A percentile compares a stretch with the other conserved stretches of the same genome.
These are phyloP conservation scores for Macaca fascicularis DNA, from an alignment of 2,113 vertebrate species.

Conservation along the genomic window DNA sequence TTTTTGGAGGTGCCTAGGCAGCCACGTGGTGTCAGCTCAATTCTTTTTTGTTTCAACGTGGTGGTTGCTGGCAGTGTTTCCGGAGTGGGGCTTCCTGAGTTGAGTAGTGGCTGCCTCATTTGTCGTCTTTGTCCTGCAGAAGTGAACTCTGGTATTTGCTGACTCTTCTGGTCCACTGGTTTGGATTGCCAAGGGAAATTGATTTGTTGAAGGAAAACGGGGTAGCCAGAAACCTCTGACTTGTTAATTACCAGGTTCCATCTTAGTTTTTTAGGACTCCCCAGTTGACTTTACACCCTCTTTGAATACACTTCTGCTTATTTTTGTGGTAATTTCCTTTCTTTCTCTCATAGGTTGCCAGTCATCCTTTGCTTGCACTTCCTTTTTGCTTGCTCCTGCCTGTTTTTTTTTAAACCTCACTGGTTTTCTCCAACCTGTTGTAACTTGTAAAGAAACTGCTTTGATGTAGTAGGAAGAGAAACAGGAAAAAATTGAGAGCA, in stretches of 20 bases:
- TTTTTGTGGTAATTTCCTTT: conserved; percentile 69
- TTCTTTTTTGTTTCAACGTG: conserved; percentile 73
- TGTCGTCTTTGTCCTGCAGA: conserved; percentile 4
- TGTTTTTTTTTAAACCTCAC: neutral
- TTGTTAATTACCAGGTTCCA: neutral
- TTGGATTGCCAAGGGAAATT: conserved; percentile 21
- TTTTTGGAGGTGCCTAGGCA: conserved; percentile 36
- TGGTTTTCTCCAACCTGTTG: neutral
- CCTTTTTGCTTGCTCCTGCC: conserved; percentile 41
- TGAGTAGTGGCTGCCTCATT: neutral
- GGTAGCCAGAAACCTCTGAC: conserved; percentile 41
- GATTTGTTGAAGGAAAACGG: neutral
- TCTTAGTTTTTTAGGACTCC: neutral
- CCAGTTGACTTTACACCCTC: neutral
- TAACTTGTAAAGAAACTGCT: conserved; percentile 40
- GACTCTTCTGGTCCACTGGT: neutral
- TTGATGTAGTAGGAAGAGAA: conserved; percentile 39
- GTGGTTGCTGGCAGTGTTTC: conserved; percentile 59
- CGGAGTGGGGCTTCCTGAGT: neutral
- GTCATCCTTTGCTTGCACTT: conserved; percentile 59
- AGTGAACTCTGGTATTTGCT: neutral
- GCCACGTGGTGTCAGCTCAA: conserved; percentile 31
- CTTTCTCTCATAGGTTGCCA: neutral
- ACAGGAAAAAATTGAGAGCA: conserved; percentile 6
- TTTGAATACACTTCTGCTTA: conserved; percentile 56